Evolutionary conservation across 2,113 vertebrate species (phyloP).

Genomic region (Dermatemys mawii): DNA sequence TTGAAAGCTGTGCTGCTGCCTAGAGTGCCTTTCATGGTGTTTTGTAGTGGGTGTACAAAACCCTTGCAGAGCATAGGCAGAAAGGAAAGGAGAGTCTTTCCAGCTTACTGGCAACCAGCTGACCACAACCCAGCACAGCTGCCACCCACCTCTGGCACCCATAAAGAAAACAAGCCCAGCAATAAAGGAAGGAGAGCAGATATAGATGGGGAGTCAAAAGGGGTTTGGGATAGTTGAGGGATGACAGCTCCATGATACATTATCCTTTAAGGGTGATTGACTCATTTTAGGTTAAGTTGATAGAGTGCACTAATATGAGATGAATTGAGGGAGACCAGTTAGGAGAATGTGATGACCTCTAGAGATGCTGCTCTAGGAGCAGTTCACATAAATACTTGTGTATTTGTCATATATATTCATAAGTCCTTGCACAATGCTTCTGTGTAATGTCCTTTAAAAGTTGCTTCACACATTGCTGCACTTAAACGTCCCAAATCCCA

Average conservation of each 20-base stretch:
- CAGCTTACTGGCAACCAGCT: neutral
- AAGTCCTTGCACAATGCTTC: neutral
- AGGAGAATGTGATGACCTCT: neutral
- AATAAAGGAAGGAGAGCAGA: neutral
- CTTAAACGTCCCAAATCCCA: neutral
- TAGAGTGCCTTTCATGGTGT: neutral
- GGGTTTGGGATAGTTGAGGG: neutral
- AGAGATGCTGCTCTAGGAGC: neutral
- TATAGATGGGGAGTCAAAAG: neutral
- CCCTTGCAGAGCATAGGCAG: neutral
- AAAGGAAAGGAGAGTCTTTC: neutral
- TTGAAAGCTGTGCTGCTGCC: neutral
- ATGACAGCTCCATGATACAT: neutral
- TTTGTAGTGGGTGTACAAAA: neutral
- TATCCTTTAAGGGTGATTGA: too few relatives aligned
- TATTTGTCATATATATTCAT: neutral
- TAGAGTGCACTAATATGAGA: neutral
- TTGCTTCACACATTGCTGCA: neutral
- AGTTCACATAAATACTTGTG: neutral
- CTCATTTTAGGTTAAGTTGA: neutral
- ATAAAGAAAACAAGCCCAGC: neutral
- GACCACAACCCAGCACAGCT: neutral
- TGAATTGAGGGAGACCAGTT: neutral
- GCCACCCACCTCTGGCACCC: neutral
- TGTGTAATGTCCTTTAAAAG: neutral